Base-by-base conservation (phyloP, 2,888 invertebrate genomes). In the Cryptocephalus moraei region DNA sequence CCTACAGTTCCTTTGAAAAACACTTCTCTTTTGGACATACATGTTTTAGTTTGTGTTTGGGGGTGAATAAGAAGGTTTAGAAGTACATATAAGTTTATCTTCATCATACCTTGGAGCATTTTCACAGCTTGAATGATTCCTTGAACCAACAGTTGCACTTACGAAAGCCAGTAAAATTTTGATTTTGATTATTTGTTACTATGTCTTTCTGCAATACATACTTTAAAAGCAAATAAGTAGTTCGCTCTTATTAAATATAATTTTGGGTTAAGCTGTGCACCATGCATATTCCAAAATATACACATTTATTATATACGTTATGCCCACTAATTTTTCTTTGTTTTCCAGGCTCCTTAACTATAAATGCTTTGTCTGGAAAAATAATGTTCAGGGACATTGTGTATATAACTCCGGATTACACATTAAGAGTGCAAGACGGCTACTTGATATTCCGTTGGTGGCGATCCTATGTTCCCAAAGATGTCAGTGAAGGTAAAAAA, bases 381-480 rank as follows among this genome's bases (percentile, higher is more conserved):
- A 86, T 99, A 45, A 97, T 97, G 96, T 95, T 97, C 70, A 80
- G 94, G 48, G 94, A 97, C 74, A 83, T 97, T 58, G 86, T 91
- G 46, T 94, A 91, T 65, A 88, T 94, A 50, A 93, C 90, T 53
- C 88, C 91, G 65, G 96, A 99, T 74, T 94, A 88, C 70, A 88
- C 92, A 33, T 71, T 94, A 39, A 79, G 95, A 54, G 82, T 95
- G 54, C 95, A 95, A 70, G 96, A 97, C 75, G 97, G 96, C 1
- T 95, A 93, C 79, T 77, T 95, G 53, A 92, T 96, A 72, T 97
- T 99, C 73, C 80, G 95, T 43, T 99, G 95, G 91, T 99, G 97
- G 97, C 78, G 92, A 54, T 88, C 91, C 33, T 94, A 94, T 69
- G 86, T 93, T 44, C 91, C 92, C 43, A 93, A 92, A 72, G 91